A percentile compares a stretch with the other conserved stretches of the same genome.
phyloP scores from a whole-genome alignment of 2,797 vertebrate species.

The Lacerta bilineata region DNA sequence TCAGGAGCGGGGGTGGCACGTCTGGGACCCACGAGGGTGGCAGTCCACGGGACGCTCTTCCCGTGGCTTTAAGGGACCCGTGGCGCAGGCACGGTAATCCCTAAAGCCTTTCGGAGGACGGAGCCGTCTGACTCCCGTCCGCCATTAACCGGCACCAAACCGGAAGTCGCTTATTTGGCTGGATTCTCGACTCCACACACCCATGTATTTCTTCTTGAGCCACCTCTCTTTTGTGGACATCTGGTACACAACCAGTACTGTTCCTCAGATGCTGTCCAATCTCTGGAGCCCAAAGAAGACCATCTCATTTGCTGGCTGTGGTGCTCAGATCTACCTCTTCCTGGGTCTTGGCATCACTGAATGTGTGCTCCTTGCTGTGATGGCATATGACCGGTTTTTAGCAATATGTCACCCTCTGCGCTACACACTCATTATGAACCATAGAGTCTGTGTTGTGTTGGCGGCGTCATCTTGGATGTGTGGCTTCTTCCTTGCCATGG shows the following conservation, averaged over 20 bases:
- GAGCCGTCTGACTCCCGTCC: no score
- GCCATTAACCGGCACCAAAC: no score
- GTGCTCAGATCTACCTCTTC: conserved; percentile 68
- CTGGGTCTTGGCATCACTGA: conserved; percentile 66
- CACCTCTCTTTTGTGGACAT: conserved; percentile 71
- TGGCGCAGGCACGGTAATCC: no score
- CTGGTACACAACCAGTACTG: conserved; percentile 70
- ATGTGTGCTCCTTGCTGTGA: conserved; percentile 69
- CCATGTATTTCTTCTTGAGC: conserved; percentile 74
- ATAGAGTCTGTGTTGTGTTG: conserved; percentile 36
- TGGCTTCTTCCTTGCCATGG: conserved; percentile 49
- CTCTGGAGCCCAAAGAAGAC: conserved; percentile 52
- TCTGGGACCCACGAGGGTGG: no score
- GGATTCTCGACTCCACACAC: conserved; percentile 61
- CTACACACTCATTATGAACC: conserved; percentile 66
- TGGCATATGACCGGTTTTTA: conserved; percentile 61
- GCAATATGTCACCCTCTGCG: conserved; percentile 68
- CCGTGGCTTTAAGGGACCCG: no score
- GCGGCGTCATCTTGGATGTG: conserved; percentile 65
- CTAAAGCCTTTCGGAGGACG: no score
- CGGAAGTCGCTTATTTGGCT: no score
- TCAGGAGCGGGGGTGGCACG: no score
- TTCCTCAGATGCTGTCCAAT: conserved; percentile 70
- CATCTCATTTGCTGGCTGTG: conserved; percentile 65
- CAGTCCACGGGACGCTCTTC: no score